Base-by-base conservation (phyloP, 35 echinoderm and acorn worm genomes). In the Eucidaris tribuloides region DNA sequence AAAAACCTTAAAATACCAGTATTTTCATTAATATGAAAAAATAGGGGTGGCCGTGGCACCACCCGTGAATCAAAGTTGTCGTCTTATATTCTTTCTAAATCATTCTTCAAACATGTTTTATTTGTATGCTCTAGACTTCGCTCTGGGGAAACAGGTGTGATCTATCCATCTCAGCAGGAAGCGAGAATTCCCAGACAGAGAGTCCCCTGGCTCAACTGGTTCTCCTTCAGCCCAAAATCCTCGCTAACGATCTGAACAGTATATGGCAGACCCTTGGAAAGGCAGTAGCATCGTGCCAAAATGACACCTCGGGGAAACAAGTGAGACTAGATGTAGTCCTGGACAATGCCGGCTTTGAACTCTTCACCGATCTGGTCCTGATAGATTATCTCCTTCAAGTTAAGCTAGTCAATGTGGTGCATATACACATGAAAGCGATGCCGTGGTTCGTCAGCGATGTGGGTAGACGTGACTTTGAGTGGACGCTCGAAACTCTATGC, bases 391-490 rank as follows among this genome's bases (percentile, higher is more conserved):
- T 89, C 20, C 30, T 88, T 34, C 45, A 79, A 5, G 64, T 79
- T 31, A 44, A 35, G 49, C 64, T 90, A 5, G 85, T 83, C 3
- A 63, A 93, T 38, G 80, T 77, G 5, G 83, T 88, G 22, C 80
- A 93, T 79, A 45, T 99, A 35, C 91, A 93, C 48, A 84, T 86
- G 54, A 99, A 99, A 72, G 86, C 82, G 0, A 99, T 99, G 96
- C 96, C 96, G 19, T 99, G 96, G 96, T 99, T 99, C 64, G 85
- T 99, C 4, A 93, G 91, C 6, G 96, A 99, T 64, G 96, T 99
- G 4, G 83, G 82, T 31, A 45, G 79, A 25, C 19, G 27, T 28
- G 96, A 99, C 82, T 99, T 93, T 42, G 49, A 37, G 14, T 90
- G 91, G 90, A 99, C 96, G 2, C 84, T 99, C 3, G 38, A 87